Evolutionary conservation across 2,113 vertebrate species (phyloP), one percentile per base, ranked within the genome.

Genomic region (Burhinus oedicnemus): DNA sequence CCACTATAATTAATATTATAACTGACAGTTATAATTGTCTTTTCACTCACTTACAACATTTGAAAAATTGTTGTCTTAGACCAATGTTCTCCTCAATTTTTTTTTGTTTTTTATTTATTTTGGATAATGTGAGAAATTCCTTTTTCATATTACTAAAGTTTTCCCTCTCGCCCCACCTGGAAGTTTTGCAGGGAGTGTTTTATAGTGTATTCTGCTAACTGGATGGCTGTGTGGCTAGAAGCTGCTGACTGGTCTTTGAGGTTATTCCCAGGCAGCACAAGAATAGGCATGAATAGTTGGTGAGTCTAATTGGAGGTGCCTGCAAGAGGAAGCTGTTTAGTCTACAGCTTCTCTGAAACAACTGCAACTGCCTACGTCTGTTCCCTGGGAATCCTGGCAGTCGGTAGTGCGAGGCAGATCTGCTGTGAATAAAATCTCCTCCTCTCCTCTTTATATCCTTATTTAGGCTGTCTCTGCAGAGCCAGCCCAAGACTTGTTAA

Each of bases 361-460:
- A 82, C 66, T 94, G 44, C 54, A 45, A 36, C 22, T 90, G 79
- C 60, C 69, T 84, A 4, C 0, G 2, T 44, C 42, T 90, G 16
- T 76, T 90, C 75, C 26, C 38, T 83, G 71, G 57, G 74, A 93
- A 64, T 93, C 54, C 75, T 88, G 69, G 61, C 70, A 91, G 71
- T 83, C 7, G 1, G 55, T 15, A 60, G 45, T 55, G 60, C 45
- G 61, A 85, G 70, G 36, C 70, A 89, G 54, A 82, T 77, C 42
- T 85, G 38, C 65, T 82, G 75, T 72, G 81, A 64, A 78, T 58
- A 72, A 66, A 65, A 75, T 36, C 14, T 87, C 19, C 23, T 12
- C 17, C 7, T 74, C 45, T 57, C 13, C 38, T 71, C 51, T 60
- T 69, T 42, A 19, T 70, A 25, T n/a, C 21, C 20, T 36, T 85